Evolutionary conservation across 2,797 vertebrate genomes (phyloP).

Genomic region (Anableps anableps): DNA sequence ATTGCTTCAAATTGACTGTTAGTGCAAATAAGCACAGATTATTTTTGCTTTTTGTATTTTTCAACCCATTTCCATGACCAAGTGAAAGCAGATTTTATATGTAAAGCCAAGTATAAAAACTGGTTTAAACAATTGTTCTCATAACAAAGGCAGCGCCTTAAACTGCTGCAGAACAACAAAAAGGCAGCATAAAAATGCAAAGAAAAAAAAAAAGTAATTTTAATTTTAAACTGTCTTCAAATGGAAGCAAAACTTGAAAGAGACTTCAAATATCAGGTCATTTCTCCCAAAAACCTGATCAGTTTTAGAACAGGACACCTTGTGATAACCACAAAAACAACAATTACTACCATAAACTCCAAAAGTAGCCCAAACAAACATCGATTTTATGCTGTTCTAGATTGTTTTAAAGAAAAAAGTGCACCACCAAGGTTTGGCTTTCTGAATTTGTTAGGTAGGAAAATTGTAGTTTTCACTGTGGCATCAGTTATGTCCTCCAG

Average conservation of each 20-base stretch:
- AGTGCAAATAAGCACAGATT: neutral
- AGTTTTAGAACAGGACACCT: neutral
- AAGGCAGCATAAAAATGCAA: too few relatives aligned
- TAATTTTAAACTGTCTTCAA: neutral
- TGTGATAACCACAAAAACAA: neutral
- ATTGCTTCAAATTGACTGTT: neutral
- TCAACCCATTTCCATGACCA: neutral
- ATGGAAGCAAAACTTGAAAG: neutral
- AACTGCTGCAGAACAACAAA: neutral
- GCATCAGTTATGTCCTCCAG: neutral
- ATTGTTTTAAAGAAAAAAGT: neutral
- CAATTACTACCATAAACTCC: neutral
- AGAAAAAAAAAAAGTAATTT: neutral
- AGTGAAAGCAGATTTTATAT: neutral
- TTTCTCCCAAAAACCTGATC: neutral
- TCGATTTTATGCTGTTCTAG: neutral
- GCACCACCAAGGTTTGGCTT: neutral
- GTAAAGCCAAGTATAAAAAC: neutral
- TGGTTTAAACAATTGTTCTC: neutral
- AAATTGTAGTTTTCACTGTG: neutral
- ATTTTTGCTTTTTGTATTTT: neutral
- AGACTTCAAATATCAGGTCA: neutral
- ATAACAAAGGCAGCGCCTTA: neutral
- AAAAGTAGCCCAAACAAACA: neutral
- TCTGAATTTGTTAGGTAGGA: neutral